Evolutionary conservation across 2,113 vertebrate genomes (phyloP).

Genomic region (chimpanzee (Pan troglodytes)): DNA sequence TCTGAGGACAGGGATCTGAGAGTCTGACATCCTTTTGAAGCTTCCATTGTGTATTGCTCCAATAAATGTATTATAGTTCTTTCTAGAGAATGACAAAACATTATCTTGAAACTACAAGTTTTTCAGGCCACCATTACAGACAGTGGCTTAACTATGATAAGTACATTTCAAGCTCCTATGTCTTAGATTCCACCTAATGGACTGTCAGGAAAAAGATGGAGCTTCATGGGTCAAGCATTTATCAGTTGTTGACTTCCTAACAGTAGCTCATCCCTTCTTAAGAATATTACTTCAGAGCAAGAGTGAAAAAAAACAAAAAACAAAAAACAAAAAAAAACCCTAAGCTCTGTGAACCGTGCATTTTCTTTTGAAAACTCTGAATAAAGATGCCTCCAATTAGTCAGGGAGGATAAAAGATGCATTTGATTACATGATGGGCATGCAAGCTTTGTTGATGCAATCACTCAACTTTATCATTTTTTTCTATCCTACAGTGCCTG

Average conservation of each 20-base stretch:
- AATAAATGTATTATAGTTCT: neutral
- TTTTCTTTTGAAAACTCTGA: conserved; percentile 30
- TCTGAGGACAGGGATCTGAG: neutral
- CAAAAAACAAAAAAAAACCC: neutral
- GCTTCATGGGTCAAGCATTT: neutral
- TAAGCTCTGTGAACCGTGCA: neutral
- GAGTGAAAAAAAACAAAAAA: neutral
- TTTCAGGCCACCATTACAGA: neutral
- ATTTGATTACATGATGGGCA: conserved; percentile 11
- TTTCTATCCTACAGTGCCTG: neutral
- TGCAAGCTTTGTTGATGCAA: neutral
- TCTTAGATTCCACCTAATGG: neutral
- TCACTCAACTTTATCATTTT: neutral
- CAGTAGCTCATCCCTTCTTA: neutral
- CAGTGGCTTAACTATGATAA: neutral
- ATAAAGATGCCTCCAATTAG: conserved; percentile 2
- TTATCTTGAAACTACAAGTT: conserved; percentile 25
- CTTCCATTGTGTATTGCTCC: neutral
- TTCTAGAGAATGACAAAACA: conserved; percentile 33
- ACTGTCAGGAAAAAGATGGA: conserved; percentile 17
- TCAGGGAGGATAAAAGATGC: neutral
- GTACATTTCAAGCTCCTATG: neutral
- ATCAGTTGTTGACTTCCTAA: neutral
- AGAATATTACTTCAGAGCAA: neutral
- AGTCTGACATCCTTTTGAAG: neutral